Evolutionary conservation across 2,797 vertebrate species (phyloP).

Genomic region (Lepus townsendii): DNA sequence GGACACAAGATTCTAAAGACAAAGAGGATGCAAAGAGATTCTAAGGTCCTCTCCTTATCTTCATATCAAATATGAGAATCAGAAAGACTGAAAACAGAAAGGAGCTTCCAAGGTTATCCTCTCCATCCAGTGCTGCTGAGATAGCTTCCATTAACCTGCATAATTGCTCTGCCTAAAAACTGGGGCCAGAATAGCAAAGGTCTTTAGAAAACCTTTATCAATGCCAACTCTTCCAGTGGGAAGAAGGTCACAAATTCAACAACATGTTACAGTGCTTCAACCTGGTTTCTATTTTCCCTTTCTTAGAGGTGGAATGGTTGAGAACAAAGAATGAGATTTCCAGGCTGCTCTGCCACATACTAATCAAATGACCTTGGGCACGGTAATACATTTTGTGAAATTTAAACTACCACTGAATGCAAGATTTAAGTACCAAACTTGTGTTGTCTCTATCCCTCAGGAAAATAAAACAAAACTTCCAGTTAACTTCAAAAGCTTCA

Average conservation of each 20-base stretch:
- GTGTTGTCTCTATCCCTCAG: slow-evolving; percentile 44
- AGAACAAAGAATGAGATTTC: background rate
- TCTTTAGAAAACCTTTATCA: slow-evolving; percentile 22
- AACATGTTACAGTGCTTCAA: background rate
- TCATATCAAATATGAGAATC: slow-evolving; percentile 46
- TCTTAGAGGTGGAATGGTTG: background rate
- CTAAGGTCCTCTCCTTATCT: slow-evolving; percentile 35
- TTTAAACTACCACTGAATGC: background rate
- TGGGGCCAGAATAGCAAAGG: background rate
- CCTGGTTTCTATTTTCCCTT: background rate
- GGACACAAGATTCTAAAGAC: slow-evolving; percentile 38
- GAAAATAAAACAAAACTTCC: slow-evolving; percentile 66
- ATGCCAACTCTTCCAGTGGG: background rate
- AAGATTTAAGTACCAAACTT: background rate
- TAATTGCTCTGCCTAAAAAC: slow-evolving; percentile 12
- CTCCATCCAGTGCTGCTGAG: background rate
- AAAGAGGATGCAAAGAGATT: slow-evolving; percentile 30
- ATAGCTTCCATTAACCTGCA: slow-evolving; percentile 1
- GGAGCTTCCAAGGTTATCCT: slow-evolving; percentile 22
- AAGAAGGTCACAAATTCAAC: background rate
- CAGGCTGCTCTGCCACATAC: background rate
- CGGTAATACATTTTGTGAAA: slow-evolving; percentile 1
- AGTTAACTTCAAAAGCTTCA: slow-evolving; percentile 42
- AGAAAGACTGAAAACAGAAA: background rate
- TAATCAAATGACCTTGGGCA: slow-evolving; percentile 13